Base-by-base conservation (phyloP, 1,140 invertebrate species). In the Lordiphosa mommai region DNA sequence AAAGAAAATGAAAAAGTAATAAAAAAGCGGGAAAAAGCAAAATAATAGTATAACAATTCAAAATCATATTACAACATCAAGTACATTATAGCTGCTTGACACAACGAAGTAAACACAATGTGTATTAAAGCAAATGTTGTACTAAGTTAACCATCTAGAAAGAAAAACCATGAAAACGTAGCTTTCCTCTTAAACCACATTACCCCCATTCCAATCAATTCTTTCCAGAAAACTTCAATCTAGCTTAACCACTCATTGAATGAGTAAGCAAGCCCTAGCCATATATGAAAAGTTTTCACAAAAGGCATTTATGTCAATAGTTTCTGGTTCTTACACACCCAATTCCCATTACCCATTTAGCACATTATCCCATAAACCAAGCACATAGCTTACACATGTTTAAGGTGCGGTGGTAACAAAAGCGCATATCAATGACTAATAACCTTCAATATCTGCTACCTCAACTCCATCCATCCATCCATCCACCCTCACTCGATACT, bases 371-470 rank as follows among this genome's bases (percentile, higher is more conserved):
- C 10, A 33, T 33, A n/a, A 0, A 33, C 4, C 5, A 30, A 16
- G 36, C 17, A 36, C 29, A 20, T 29, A 59, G 8, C 14, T 41
- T 47, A 23, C 30, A 34, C 52, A 61, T 46, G 46, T 48, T 14
- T 34, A 32, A 79, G 74, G 74, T 74, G 74, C 76, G 74, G 73
- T 56, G 30, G 8, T 29, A 8, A 60, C 68, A 72, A 72, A 65
- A 60, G 69, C 48, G 70, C 72, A 60, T 61, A 74, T 79, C 76
- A 82, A 70, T 79, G 74, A 79, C 76, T 79, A 79, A 79, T 74
- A 82, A 80, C 60, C 60, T 57, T 55, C 60, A 49, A 69, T 30
- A 55, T 5, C 12, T 20, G n/a, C 13, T 12, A 23, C 20, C 20
- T 23, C 20, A 10, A 4, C 38, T n/a, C 7, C n/a, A n/a, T n/a